Conservation (phyloP, 2,888 invertebrate genomes). For the Amitus sp. region DNA sequence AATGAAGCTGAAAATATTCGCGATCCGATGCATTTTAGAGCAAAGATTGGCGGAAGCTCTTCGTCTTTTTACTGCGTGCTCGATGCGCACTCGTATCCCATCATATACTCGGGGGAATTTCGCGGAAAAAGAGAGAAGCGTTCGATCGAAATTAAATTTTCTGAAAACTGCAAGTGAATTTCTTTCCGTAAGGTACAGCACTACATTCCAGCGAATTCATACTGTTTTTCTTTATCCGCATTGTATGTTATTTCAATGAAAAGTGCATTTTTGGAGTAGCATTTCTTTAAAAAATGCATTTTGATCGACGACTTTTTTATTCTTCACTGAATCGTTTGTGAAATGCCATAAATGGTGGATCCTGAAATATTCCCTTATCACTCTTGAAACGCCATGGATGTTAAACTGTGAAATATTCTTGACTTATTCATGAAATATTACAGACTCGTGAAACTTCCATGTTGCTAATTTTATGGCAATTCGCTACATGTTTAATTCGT, state of each 20-base stretch:
- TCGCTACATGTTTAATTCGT: too few relatives aligned
- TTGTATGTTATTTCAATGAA: neutral
- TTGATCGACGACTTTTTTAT: too few relatives aligned
- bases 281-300: too few relatives aligned
- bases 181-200: constrained; percentile 5
- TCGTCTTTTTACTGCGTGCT: constrained; percentile 23
- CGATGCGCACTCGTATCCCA: constrained; percentile 17
- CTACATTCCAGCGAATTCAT: constrained; percentile 7
- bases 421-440: too few relatives aligned
- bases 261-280: too few relatives aligned
- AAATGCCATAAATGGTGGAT: too few relatives aligned
- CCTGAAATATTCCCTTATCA: too few relatives aligned
- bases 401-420: too few relatives aligned
- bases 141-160: constrained; percentile 32
- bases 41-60: constrained; percentile 30
- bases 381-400: too few relatives aligned
- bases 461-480: too few relatives aligned
- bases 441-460: too few relatives aligned
- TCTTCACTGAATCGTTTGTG: too few relatives aligned
- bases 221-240: neutral
- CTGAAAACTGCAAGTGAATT: constrained; percentile 20
- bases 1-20: constrained; percentile 38
- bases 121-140: constrained; percentile 9
- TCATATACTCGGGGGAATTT: constrained; percentile 22
- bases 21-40: constrained; percentile 29